Evolutionary conservation across 2,113 vertebrate species (phyloP), one percentile per base, ranked within the genome.

Genomic region (Paralichthys olivaceus): DNA sequence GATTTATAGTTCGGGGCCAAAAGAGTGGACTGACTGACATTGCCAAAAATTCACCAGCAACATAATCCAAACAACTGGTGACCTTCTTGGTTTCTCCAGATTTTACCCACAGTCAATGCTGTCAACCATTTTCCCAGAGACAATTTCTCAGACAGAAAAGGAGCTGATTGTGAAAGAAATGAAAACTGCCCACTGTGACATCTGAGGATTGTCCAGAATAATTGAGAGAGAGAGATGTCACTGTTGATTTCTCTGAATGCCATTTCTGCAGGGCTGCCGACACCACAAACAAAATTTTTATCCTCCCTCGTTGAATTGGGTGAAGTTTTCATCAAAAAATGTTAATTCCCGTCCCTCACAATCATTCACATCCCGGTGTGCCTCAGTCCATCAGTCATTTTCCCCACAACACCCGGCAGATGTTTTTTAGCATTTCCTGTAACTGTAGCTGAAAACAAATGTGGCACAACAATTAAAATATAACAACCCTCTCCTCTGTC

Each of bases 401-500:
- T 8, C n/a, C 23, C 28, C 23, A 45, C 15, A 73, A 60, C 29
- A n/a, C 40, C 5, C 11, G 5, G 60, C 60, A 63, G 28, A 69
- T 28, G 54, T 4, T 34, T 58, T 32, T 37, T 25, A n/a, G 29
- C 22, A 1, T 59, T 20, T 19, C 61, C 47, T 69, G 61, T 43
- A 65, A 83, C 64, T 74, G 22, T 67, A 63, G 65, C 58, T 7
- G 47, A 68, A 74, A 83, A 79, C 54, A 76, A 77, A 75, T 32
- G 74, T 72, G 73, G 54, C 73, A 58, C n/a, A 13, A 63, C 57
- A 77, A 87, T 87, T 69, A 84, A 55, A 34, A 63, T 65, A 83
- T 80, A 32, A 84, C 55, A 54, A 19, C 55, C 26, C 57, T 70
- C 26, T 47, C 19, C 49, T 73, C 34, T 51, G 20, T 71, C 45